Conservation (phyloP, 2,888 invertebrate species). For the Aleiodes leptofemur region DNA sequence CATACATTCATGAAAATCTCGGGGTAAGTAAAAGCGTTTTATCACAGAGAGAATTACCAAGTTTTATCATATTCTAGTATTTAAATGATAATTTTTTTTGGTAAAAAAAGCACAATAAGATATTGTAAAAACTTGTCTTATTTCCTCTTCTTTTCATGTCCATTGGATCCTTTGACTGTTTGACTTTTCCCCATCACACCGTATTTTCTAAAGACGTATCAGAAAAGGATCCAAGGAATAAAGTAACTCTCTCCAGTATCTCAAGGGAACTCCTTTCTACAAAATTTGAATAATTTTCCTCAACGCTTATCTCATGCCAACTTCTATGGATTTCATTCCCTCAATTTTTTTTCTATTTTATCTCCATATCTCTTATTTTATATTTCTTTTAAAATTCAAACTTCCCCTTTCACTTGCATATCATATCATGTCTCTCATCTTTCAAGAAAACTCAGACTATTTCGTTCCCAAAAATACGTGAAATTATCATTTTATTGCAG, state of each 20-base stretch:
- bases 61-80: too few relatives aligned
- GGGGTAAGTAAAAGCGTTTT: not conserved
- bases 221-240: slow-evolving; percentile 19
- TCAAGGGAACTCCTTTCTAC: slow-evolving; percentile 25
- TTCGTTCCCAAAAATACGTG: too few relatives aligned
- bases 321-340: slow-evolving; percentile 5
- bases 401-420: not conserved
- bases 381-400: not conserved
- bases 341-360: not conserved
- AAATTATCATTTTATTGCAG: too few relatives aligned
- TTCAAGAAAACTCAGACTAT: not conserved
- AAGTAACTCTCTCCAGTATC: slow-evolving; percentile 26
- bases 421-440: slow-evolving; percentile 7
- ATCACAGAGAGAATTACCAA: not conserved
- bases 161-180: slow-evolving; percentile 47
- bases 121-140: not conserved
- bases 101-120: too few relatives aligned
- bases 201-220: not conserved
- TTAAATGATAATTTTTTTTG: too few relatives aligned
- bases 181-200: slow-evolving; percentile 6
- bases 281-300: slow-evolving; percentile 30
- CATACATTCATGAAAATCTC: not conserved
- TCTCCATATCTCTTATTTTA: not conserved
- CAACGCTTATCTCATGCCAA: slow-evolving; percentile 23
- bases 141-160: slow-evolving; percentile 63